phyloP scores from a whole-genome alignment of 2,113 vertebrate species.

The Hemichromis elongatus region DNA sequence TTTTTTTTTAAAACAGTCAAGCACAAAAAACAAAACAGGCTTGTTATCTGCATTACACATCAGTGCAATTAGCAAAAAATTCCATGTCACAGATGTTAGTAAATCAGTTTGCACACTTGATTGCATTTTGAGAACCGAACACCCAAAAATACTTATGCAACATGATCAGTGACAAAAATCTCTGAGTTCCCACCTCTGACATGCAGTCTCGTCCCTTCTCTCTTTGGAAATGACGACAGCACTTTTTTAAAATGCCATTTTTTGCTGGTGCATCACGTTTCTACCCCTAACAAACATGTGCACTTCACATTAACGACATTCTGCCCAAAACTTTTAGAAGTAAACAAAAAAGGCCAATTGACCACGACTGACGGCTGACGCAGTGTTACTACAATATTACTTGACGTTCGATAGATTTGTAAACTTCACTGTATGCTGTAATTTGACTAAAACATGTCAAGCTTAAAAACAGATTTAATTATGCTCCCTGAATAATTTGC shows the following conservation, averaged over 20 bases:
- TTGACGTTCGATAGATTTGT: neutral
- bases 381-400: neutral
- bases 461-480: conserved; percentile 5
- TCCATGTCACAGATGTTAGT: neutral
- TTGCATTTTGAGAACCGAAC: neutral
- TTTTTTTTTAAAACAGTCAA: neutral
- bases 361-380: too few species aligned
- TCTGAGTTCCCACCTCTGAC: too few species aligned
- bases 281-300: too few species aligned
- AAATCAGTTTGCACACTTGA: neutral
- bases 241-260: too few species aligned
- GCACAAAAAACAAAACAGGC: neutral
- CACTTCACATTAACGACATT: neutral
- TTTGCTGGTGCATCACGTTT: too few species aligned
- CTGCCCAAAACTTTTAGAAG: neutral
- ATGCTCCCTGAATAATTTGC: conserved; percentile 30
- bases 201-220: too few species aligned
- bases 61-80: neutral
- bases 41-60: neutral
- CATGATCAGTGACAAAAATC: too few species aligned
- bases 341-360: neutral
- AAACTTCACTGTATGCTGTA: neutral
- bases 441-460: neutral
- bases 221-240: too few species aligned
- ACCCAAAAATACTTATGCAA: too few species aligned